These are phyloP conservation scores for Amblyjoppa fuscipennis DNA, from an alignment of 2,888 invertebrate species.

Conservation along the genomic window DNA sequence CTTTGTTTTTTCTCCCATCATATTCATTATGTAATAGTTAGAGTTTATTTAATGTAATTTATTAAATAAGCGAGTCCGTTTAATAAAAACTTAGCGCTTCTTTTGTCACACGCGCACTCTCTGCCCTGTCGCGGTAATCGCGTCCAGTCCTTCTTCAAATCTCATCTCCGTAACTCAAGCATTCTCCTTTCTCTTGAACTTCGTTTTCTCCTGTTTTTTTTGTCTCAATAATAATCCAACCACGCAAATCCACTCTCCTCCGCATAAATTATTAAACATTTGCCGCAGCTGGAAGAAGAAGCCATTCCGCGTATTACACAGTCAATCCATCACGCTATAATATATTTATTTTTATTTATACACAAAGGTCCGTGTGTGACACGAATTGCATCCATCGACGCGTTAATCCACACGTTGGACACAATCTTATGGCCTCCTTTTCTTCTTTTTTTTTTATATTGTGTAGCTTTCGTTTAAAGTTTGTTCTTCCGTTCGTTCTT, in stretches of 20 bases:
- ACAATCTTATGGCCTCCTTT: conserved; percentile 55
- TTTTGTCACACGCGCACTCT: conserved; percentile 54
- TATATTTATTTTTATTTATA: conserved; percentile 71
- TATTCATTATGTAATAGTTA: conserved; percentile 61
- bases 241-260: conserved; percentile 60
- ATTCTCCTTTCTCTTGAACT: conserved; percentile 24
- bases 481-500: background rate
- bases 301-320: conserved; percentile 71
- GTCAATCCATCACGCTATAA: conserved; percentile 73
- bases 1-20: conserved; percentile 44
- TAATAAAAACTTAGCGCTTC: conserved; percentile 78
- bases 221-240: conserved; percentile 33
- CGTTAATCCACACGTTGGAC: conserved; percentile 19
- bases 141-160: conserved; percentile 34
- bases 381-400: conserved; percentile 45
- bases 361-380: conserved; percentile 57
- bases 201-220: conserved; percentile 32
- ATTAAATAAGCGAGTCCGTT: conserved; percentile 82
- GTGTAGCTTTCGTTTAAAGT: background rate
- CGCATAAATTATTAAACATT: conserved; percentile 72
- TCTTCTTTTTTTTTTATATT: conserved; percentile 18
- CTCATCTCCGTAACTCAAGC: conserved; percentile 22
- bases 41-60: conserved; percentile 67
- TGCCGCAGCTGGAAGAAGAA: conserved; percentile 74
- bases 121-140: conserved; percentile 28